A percentile compares a stretch with the other conserved stretches of the same genome.
Evolutionary conservation across 2,113 vertebrate species (phyloP).

Genomic region (Sebastes fasciatus): DNA sequence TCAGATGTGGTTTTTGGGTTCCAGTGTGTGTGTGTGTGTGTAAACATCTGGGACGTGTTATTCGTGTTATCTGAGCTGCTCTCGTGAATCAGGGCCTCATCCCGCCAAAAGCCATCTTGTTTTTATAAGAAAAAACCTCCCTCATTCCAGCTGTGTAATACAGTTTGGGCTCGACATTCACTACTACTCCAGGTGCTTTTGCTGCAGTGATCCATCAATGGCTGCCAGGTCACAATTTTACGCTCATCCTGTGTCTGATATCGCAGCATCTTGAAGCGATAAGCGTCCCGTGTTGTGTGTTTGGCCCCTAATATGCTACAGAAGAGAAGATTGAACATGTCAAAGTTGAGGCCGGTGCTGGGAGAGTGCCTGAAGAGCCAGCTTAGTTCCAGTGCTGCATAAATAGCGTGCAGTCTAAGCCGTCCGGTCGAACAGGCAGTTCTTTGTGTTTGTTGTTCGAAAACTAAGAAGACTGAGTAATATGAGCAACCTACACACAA

Average conservation of each 20-base stretch:
- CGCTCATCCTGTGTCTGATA: background rate
- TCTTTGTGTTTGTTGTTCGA: conserved; percentile 67
- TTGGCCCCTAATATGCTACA: conserved; percentile 23
- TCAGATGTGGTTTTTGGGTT: background rate
- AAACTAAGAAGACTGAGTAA: conserved; percentile 55
- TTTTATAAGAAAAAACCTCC: conserved; percentile 25
- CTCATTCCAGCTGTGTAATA: conserved; percentile 34
- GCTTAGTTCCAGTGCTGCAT: conserved; percentile 46
- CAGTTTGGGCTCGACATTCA: conserved; percentile 7
- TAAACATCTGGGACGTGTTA: conserved; percentile 58
- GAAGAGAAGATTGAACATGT: conserved; percentile 23
- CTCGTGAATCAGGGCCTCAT: conserved; percentile 32
- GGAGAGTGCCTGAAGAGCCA: conserved; percentile 33
- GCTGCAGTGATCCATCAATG: conserved; percentile 22
- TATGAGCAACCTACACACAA: conserved; percentile 43
- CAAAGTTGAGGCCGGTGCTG: conserved; percentile 18
- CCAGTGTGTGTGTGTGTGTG: background rate
- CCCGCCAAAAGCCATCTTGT: conserved; percentile 44
- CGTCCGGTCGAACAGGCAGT: conserved; percentile 57
- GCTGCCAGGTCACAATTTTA: conserved; percentile 24
- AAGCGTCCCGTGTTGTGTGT: conserved; percentile 4
- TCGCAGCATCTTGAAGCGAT: conserved; percentile 27
- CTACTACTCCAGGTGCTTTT: conserved; percentile 14
- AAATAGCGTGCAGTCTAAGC: conserved; percentile 42
- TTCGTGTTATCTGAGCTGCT: conserved; percentile 39